Conservation (phyloP, 2,113 vertebrate genomes). For the Periophthalmodon schlosseri region DNA sequence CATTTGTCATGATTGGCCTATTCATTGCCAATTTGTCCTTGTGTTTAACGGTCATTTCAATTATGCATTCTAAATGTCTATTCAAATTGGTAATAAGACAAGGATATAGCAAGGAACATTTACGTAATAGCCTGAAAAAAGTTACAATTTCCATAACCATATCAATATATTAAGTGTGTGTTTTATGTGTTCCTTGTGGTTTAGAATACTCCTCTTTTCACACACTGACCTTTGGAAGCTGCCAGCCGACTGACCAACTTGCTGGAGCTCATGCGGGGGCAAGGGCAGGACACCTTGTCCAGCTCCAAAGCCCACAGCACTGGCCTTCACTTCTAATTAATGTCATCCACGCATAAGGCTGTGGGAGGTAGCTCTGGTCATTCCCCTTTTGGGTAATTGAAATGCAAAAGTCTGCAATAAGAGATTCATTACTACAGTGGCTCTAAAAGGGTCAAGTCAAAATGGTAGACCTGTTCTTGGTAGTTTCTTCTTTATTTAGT, state of each 20-base stretch:
- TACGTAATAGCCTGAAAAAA: too few species aligned
- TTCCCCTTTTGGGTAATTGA: slow-evolving; percentile 31
- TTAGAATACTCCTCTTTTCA: slow-evolving; percentile 32
- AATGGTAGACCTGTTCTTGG: neutral
- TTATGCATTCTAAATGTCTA: too few species aligned
- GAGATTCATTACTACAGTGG: neutral
- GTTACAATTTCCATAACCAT: too few species aligned
- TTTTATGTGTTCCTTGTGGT: slow-evolving; percentile 40
- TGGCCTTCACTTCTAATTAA: slow-evolving; percentile 60
- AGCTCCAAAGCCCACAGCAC: slow-evolving; percentile 32
- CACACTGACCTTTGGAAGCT: slow-evolving; percentile 62
- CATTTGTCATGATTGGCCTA: too few species aligned
- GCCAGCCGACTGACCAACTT: slow-evolving; percentile 53
- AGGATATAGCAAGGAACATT: too few species aligned
- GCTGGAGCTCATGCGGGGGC: slow-evolving; percentile 5
- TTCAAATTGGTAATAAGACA: too few species aligned
- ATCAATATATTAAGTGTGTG: slow-evolving; percentile 9
- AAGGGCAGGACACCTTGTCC: slow-evolving; percentile 57
- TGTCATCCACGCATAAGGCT: slow-evolving; percentile 38
- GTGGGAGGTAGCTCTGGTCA: slow-evolving; percentile 43
- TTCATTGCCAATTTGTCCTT: too few species aligned
- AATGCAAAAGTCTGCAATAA: neutral
- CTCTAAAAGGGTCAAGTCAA: neutral
- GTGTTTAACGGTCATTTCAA: too few species aligned
- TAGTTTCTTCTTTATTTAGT: too few species aligned